These are phyloP conservation scores for Tenthredo amoena DNA, from an alignment of 2,888 invertebrate genomes.

Conservation along the genomic window DNA sequence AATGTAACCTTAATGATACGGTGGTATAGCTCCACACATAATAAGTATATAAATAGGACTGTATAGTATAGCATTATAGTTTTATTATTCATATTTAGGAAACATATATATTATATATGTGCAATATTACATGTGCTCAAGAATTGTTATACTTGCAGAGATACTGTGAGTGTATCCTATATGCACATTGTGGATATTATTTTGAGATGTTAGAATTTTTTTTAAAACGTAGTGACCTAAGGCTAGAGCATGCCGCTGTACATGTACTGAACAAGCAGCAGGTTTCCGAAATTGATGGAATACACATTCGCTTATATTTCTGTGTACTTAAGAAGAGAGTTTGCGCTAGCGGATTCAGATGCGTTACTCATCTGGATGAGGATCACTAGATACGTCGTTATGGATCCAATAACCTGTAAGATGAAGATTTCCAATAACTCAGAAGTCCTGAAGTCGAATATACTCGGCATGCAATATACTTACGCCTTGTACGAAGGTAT, in stretches of 20 bases:
- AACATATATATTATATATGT: no score
- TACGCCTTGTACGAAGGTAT: slow-evolving; percentile 55
- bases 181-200: no score
- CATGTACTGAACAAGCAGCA: neutral
- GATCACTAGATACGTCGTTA: slow-evolving; percentile 60
- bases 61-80: neutral
- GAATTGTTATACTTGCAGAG: no score
- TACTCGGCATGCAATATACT: slow-evolving; percentile 36
- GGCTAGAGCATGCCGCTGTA: neutral
- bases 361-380: slow-evolving; percentile 55
- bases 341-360: neutral
- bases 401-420: slow-evolving; percentile 52
- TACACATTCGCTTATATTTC: neutral
- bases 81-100: neutral
- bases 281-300: neutral
- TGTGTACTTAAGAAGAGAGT: neutral
- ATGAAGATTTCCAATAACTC: neutral
- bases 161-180: no score
- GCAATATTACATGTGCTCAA: no score
- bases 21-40: no score
- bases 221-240: neutral
- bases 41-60: no score
- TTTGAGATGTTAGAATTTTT: neutral
- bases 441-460: slow-evolving; percentile 12
- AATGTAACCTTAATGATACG: no score